Base-by-base conservation (phyloP, 2,888 invertebrate genomes). In the Habrosyne pyritoides region DNA sequence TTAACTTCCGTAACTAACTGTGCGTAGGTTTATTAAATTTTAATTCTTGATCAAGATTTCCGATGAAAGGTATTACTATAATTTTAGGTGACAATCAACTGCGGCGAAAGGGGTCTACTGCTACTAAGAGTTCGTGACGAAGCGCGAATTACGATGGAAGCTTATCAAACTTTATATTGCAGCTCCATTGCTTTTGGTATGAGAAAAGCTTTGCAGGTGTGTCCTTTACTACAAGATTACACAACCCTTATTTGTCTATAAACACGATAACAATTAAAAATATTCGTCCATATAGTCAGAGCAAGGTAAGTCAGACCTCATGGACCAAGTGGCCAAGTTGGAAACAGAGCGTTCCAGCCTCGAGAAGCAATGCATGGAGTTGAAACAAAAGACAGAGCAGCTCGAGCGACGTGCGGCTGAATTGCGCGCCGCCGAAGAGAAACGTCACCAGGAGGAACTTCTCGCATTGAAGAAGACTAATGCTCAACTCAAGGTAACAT, bases 181-280 rank as follows among this genome's bases (percentile, higher is more conserved):
- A 99, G 99, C 86, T 98, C 99, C 54, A 97, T 99, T 53, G 99
- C 99, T 0, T 99, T 99, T 83, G 99, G 99, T 24, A 98, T 99
- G 95, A 94, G 99, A 61, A 99, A 99, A 93, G 98, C 99, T n/a
- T 90, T 99, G 56, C 97, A 98, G 91, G 96, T 96, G 70, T 77
- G 62, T 58, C 30, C 22, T 12, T 3, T 30, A 33, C n/a, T 33
- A 12, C 10, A 3, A 10, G 10, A 42, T 2, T 4, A n/a, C 2
- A 18, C 46, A 56, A 30, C 10, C n/a, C 14, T 14, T 4, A 28
- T n/a, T 7, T 10, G 6, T 42, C n/a, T 4, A 26, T 8, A 36
- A 33, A n/a, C n/a, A 36, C 33, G n/a, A n/a, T n/a, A n/a, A n/a
- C n/a, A n/a, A n/a, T n/a, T n/a, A n/a, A n/a, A n/a, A n/a, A 48